Percentiles rank a stretch among this genome's conserved stretches.
Evolutionary conservation across 2,797 vertebrate species (phyloP).

Genomic region (Halcyon badia): DNA sequence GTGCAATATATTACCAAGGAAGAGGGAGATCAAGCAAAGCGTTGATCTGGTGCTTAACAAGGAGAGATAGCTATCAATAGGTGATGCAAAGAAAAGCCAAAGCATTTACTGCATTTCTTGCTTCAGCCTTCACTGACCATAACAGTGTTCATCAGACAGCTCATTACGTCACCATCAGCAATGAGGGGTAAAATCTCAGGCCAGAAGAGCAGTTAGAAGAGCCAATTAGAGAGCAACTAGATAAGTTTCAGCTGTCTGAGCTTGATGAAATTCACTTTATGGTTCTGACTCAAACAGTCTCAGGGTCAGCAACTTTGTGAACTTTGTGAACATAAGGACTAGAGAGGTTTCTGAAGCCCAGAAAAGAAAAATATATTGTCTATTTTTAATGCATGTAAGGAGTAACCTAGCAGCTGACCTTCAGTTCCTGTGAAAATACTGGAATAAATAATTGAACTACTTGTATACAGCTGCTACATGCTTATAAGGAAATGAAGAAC

Average conservation of each 20-base stretch:
- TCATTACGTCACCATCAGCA: neutral
- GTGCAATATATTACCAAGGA: neutral
- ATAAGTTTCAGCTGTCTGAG: slow-evolving; percentile 43
- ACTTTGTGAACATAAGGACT: slow-evolving; percentile 27
- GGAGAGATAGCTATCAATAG: neutral
- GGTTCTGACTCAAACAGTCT: slow-evolving; percentile 17
- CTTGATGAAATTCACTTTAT: slow-evolving; percentile 41
- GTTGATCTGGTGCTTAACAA: slow-evolving; percentile 12
- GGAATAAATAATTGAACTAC: slow-evolving; percentile 65
- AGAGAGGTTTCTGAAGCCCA: neutral
- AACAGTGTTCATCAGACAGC: neutral
- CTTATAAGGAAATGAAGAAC: slow-evolving; percentile 43
- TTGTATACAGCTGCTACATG: neutral
- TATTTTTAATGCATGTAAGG: slow-evolving; percentile 53
- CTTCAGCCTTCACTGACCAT: slow-evolving; percentile 10
- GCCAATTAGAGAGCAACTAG: slow-evolving; percentile 47
- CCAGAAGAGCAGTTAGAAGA: slow-evolving; percentile 28
- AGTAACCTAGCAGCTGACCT: slow-evolving; percentile 54
- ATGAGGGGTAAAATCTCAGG: neutral
- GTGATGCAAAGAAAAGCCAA: neutral
- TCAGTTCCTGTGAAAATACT: slow-evolving; percentile 43
- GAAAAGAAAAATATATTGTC: slow-evolving; percentile 31
- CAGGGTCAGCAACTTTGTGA: slow-evolving; percentile 60
- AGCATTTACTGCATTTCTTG: slow-evolving; percentile 14
- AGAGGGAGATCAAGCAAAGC: slow-evolving; percentile 1